Percentiles rank a stretch among this genome's conserved stretches.
Conservation (phyloP, 2,888 invertebrate species). For the Lapara coniferarum region DNA sequence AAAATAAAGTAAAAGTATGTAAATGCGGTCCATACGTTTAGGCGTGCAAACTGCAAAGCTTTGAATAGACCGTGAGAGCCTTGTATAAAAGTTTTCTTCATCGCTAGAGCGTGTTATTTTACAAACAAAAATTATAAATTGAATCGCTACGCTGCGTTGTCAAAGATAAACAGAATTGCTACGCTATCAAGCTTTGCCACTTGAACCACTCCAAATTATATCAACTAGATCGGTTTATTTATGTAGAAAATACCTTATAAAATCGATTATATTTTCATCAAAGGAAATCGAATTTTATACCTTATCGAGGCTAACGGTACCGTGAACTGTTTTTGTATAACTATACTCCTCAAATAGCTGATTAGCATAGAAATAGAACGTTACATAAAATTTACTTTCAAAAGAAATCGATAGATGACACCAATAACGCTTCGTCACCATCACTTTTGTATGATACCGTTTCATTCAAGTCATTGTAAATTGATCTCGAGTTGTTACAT, state of each 20-base stretch:
- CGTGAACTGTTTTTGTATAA: conserved; percentile 13
- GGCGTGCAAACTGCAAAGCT: background rate
- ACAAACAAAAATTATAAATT: background rate
- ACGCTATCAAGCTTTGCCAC: background rate
- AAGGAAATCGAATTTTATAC: background rate
- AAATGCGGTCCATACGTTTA: no score
- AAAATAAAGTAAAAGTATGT: no score
- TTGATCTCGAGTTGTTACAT: conserved; percentile 4
- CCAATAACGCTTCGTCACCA: conserved; percentile 14
- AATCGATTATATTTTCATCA: conserved; percentile 6
- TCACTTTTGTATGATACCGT: conserved; percentile 20
- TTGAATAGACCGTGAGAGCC: background rate
- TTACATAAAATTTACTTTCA: conserved; percentile 19
- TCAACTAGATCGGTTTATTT: background rate
- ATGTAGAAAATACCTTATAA: background rate
- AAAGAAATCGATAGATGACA: conserved; percentile 19
- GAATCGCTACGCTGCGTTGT: background rate
- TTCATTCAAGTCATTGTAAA: conserved; percentile 10
- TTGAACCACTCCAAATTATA: background rate
- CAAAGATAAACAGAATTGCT: background rate
- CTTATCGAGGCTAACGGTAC: background rate
- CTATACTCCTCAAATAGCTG: conserved; percentile 1
- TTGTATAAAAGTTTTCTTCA: background rate
- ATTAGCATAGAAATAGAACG: conserved; percentile 9
- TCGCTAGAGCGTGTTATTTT: conserved; percentile 1